Conservation (phyloP, 2,113 vertebrate genomes). For the Synchiropus splendidus region DNA sequence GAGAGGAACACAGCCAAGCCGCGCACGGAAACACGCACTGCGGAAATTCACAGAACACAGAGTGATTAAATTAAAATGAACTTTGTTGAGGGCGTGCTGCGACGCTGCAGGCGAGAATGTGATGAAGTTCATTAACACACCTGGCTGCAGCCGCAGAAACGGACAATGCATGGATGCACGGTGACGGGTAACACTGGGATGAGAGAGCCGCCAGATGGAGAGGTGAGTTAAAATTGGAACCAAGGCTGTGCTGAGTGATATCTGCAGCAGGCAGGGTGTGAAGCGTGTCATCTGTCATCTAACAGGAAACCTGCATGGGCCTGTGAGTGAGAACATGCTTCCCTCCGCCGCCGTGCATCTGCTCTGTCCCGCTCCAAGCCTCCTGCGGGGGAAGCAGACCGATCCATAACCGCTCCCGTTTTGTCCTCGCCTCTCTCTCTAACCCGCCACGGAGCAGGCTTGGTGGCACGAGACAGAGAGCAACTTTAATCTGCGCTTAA, state of each 20-base stretch:
- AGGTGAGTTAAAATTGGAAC: slow-evolving; percentile 14
- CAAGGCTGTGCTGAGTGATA: slow-evolving; percentile 40
- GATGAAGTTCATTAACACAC: slow-evolving; percentile 45
- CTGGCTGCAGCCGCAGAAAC: slow-evolving; percentile 26
- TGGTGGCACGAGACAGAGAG: too few relatives aligned
- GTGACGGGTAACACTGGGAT: slow-evolving; percentile 23
- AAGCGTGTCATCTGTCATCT: slow-evolving; percentile 53
- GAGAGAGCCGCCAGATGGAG: slow-evolving; percentile 39
- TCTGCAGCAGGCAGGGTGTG: slow-evolving; percentile 52
- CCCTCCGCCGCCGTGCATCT: slow-evolving; percentile 8
- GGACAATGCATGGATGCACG: slow-evolving; percentile 13
- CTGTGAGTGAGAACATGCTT: slow-evolving; percentile 21
- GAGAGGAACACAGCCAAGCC: slow-evolving; percentile 12
- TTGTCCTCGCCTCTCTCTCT: slow-evolving; percentile 5
- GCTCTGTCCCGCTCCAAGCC: slow-evolving; percentile 15
- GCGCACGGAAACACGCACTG: background rate
- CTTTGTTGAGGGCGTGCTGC: slow-evolving; percentile 27
- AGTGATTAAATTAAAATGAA: slow-evolving; percentile 46
- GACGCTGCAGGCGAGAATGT: slow-evolving; percentile 29
- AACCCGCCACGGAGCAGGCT: background rate
- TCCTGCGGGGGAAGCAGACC: slow-evolving; percentile 15
- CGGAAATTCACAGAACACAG: slow-evolving; percentile 4
- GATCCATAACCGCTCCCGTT: slow-evolving; percentile 13
- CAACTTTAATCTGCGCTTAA: background rate
- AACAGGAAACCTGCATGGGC: slow-evolving; percentile 42